Percentiles rank a stretch among this genome's conserved stretches.
phyloP scores from a whole-genome alignment of 2,113 vertebrate genomes.

The Mirounga angustirostris region DNA sequence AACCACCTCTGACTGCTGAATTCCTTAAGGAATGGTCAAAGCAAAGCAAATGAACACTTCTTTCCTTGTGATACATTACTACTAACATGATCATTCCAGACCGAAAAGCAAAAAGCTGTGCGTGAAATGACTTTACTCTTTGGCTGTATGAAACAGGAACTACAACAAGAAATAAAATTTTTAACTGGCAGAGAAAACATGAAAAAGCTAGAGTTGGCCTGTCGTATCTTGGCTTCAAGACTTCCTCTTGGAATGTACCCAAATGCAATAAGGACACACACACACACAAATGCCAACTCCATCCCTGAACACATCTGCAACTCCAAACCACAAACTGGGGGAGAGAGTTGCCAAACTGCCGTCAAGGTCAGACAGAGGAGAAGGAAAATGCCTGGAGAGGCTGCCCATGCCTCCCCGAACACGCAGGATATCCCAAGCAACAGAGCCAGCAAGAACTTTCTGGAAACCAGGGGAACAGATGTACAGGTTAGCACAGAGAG shows the following conservation, averaged over 20 bases:
- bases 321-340: not conserved
- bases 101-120: not conserved
- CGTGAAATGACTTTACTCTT: not conserved
- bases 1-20: not conserved
- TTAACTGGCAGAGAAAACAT: constrained; percentile 21
- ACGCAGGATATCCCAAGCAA: not conserved
- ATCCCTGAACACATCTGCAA: not conserved
- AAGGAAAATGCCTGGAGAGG: not conserved
- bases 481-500: not conserved
- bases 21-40: not conserved
- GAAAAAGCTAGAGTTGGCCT: not conserved
- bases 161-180: not conserved
- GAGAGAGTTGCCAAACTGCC: not conserved
- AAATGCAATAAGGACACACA: constrained; percentile 26
- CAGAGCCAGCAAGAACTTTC: not conserved
- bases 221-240: constrained; percentile 16
- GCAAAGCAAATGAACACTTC: not conserved
- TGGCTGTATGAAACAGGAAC: not conserved
- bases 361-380: not conserved
- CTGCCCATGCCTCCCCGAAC: not conserved
- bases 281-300: not conserved
- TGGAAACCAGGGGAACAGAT: not conserved
- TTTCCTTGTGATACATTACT: not conserved
- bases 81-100: not conserved
- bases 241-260: constrained; percentile 56